Evolutionary conservation across 2,888 invertebrate species (phyloP).

Genomic region (Dryomyza anilis): DNA sequence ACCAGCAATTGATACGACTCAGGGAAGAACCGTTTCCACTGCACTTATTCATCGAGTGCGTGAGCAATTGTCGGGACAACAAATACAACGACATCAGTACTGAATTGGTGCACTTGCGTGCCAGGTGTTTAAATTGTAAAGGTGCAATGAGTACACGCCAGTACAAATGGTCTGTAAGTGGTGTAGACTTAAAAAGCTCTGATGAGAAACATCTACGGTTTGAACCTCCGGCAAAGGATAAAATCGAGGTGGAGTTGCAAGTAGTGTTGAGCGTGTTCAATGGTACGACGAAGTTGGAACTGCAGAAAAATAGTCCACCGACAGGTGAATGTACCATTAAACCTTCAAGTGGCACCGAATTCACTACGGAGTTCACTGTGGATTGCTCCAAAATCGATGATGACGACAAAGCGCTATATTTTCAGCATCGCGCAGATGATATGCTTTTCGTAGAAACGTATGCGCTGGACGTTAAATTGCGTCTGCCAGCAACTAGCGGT

Average conservation of each 20-base stretch:
- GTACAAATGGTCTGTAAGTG: conserved; percentile 24
- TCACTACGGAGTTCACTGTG: conserved; percentile 38
- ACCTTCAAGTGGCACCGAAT: conserved; percentile 36
- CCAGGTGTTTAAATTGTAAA: conserved; percentile 31
- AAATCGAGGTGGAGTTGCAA: conserved; percentile 8
- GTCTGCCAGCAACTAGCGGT: no score
- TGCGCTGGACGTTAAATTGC: no score
- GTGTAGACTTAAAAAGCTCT: not conserved
- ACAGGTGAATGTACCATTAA: conserved; percentile 31
- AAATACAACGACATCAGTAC: conserved; percentile 29
- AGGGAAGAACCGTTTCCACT: conserved; percentile 27
- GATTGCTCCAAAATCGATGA: conserved; percentile 36
- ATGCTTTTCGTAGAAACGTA: no score
- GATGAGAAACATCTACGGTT: conserved; percentile 25
- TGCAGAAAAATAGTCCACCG: conserved; percentile 37
- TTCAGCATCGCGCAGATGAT: conserved; percentile 31
- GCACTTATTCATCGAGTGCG: conserved; percentile 36
- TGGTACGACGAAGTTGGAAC: conserved; percentile 15
- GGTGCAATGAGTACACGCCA: not conserved
- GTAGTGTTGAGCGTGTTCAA: not conserved
- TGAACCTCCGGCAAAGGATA: conserved; percentile 18
- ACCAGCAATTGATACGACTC: conserved; percentile 32
- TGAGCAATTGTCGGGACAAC: conserved; percentile 37
- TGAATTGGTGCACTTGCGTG: conserved; percentile 38
- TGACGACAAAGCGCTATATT: conserved; percentile 34